Conservation (phyloP, 2,888 invertebrate genomes). For the Aricia artaxerxes region DNA sequence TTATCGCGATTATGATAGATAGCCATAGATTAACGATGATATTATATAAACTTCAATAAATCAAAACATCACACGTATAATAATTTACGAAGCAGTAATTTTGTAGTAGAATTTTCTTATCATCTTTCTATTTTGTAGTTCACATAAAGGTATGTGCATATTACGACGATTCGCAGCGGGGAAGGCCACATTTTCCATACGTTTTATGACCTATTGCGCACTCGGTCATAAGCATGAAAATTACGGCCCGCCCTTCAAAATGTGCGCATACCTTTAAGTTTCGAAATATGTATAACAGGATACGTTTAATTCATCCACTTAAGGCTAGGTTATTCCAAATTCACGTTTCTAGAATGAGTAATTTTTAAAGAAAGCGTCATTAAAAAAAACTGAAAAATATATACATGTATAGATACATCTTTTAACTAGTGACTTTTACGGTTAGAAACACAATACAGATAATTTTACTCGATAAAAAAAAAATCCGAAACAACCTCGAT, state of each 20-base stretch:
- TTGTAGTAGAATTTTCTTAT: not conserved
- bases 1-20: conserved; percentile 11
- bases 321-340: no score
- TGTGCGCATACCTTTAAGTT: not conserved
- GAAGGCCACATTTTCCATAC: not conserved
- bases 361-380: no score
- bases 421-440: no score
- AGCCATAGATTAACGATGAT: conserved; percentile 11
- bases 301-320: not conserved
- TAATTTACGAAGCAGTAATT: not conserved
- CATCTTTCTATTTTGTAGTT: not conserved
- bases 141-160: no score
- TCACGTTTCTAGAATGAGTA: no score
- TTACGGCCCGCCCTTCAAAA: not conserved
- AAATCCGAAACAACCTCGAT: no score
- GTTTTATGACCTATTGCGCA: no score
- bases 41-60: not conserved
- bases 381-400: no score
- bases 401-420: no score
- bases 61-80: not conserved
- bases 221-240: no score
- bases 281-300: not conserved
- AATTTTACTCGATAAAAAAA: no score
- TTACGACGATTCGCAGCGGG: not conserved
- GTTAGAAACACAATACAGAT: no score